Evolutionary conservation across 2,797 vertebrate genomes (phyloP).

Genomic region (Sebastes dallii): DNA sequence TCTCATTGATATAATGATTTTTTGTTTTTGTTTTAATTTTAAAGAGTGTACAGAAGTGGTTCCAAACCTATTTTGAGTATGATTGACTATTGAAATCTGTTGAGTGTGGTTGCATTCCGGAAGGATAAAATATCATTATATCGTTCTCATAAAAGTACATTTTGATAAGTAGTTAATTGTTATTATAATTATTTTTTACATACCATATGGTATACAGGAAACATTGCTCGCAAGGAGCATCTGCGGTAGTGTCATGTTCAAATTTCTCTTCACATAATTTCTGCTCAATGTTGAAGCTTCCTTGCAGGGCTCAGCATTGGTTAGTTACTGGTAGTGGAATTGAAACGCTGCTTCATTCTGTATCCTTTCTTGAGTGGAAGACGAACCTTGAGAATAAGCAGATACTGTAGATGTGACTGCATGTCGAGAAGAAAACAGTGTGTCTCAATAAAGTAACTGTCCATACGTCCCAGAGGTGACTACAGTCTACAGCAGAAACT

Average conservation of each 20-base stretch:
- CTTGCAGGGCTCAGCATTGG: not conserved
- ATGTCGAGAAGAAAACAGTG: not conserved
- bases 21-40: too few species aligned
- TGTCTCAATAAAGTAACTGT: slow-evolving; percentile 17
- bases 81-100: slow-evolving; percentile 21
- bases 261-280: not conserved
- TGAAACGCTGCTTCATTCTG: not conserved
- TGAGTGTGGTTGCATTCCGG: not conserved
- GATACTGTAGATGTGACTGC: not conserved
- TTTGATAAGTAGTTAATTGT: not conserved
- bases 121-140: not conserved
- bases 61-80: not conserved
- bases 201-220: not conserved
- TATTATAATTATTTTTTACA: not conserved
- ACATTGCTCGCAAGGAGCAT: not conserved
- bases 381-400: slow-evolving; percentile 7
- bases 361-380: not conserved
- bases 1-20: too few species aligned
- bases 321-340: not conserved
- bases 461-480: slow-evolving; percentile 9
- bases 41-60: too few species aligned
- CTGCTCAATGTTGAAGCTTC: not conserved
- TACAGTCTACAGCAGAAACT: slow-evolving; percentile 8
- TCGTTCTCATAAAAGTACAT: not conserved
- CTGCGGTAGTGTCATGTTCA: not conserved